Percentiles rank a stretch among this genome's conserved stretches.
Evolutionary conservation across 1,140 invertebrate species (phyloP).

Genomic region (Xylocopa sonorina): DNA sequence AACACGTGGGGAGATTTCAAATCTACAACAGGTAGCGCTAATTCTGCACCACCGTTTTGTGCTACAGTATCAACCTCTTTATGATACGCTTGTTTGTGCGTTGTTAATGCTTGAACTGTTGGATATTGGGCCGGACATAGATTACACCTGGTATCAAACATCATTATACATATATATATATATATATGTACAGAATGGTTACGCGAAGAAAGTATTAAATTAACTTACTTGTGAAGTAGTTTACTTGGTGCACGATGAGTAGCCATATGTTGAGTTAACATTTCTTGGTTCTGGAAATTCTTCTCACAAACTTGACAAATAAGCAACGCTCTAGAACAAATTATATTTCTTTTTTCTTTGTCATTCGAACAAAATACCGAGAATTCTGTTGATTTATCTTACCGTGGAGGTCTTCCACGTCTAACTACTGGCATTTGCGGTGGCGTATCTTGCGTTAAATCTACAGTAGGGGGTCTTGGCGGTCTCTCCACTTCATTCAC

Average conservation of each 20-base stretch:
- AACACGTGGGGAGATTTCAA: conserved; percentile 85
- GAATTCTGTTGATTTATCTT: conserved; percentile 6
- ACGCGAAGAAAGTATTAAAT: neutral
- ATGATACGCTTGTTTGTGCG: conserved; percentile 88
- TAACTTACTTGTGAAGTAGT: conserved; percentile 80
- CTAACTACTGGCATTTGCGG: conserved; percentile 69
- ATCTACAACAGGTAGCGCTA: conserved; percentile 89
- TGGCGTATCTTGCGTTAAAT: conserved; percentile 82
- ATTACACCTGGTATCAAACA: conserved; percentile 84
- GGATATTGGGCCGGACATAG: conserved; percentile 88
- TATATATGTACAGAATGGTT: neutral
- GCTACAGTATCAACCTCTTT: conserved; percentile 80
- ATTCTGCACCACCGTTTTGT: conserved; percentile 81
- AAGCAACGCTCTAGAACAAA: conserved; percentile 70
- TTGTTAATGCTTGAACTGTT: conserved; percentile 84
- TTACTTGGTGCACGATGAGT: conserved; percentile 80
- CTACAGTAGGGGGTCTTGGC: conserved; percentile 83
- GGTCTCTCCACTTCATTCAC: conserved; percentile 80
- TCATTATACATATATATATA: conserved; percentile 2
- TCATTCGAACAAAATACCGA: no score
- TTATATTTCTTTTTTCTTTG: no score
- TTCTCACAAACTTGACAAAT: conserved; percentile 83
- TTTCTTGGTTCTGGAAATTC: conserved; percentile 81
- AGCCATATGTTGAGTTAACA: conserved; percentile 81
- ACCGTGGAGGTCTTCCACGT: conserved; percentile 78